A percentile compares a stretch with the other conserved stretches of the same genome.
Conservation (phyloP, 2,113 vertebrate genomes). For the Erythrocercus mccallii region DNA sequence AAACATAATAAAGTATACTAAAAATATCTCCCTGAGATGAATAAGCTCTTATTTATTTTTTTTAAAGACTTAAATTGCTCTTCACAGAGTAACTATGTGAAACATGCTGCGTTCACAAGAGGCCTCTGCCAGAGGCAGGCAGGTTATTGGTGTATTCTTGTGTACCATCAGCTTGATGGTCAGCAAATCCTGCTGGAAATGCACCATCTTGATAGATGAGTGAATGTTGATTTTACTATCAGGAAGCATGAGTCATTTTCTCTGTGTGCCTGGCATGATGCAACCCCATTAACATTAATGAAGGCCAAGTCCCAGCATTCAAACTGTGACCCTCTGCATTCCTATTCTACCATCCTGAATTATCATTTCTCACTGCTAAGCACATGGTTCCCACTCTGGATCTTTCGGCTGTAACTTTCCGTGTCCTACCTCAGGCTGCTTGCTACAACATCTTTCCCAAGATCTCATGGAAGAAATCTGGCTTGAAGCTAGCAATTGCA, state of each 20-base stretch:
- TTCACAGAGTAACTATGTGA: not conserved
- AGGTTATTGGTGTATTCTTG: not conserved
- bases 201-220: not conserved
- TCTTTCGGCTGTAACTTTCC: not conserved
- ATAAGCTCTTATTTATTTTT: not conserved
- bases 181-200: not conserved
- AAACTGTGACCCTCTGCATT: not conserved
- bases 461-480: not conserved
- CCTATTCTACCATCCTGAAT: not conserved
- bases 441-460: not conserved
- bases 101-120: not conserved
- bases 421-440: not conserved
- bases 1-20: not conserved
- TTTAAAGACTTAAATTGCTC: not conserved
- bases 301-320: not conserved
- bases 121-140: not conserved
- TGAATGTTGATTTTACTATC: not conserved
- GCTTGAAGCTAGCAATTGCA: not conserved
- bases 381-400: rapidly evolving
- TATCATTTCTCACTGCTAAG: not conserved
- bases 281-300: not conserved
- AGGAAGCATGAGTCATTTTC: not conserved
- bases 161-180: not conserved
- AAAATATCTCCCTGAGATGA: not conserved
- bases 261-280: not conserved